phyloP scores from a whole-genome alignment of 2,888 invertebrate genomes.

The Trichopria drosophilae region DNA sequence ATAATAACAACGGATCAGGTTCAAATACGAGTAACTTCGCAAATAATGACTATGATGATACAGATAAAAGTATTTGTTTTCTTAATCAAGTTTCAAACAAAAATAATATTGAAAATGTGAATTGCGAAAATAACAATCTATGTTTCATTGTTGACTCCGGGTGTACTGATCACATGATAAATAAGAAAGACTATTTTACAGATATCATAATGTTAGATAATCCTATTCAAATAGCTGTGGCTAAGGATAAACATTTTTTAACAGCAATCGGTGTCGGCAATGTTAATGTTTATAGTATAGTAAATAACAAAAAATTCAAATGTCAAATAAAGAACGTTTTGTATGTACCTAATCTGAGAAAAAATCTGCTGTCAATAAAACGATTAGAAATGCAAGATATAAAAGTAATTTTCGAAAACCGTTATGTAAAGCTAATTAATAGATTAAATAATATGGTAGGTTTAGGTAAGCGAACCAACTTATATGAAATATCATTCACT shows the following conservation, averaged over 20 bases:
- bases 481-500: conserved; percentile 34
- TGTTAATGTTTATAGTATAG: conserved; percentile 26
- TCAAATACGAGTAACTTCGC: not conserved
- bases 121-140: conserved; percentile 1
- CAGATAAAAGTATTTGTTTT: too few relatives aligned
- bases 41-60: too few relatives aligned
- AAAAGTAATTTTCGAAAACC: not conserved
- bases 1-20: not conserved
- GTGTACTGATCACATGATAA: conserved; percentile 21
- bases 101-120: too few relatives aligned
- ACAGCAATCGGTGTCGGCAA: conserved; percentile 31
- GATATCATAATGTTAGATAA: conserved; percentile 13
- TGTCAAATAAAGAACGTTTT: conserved; percentile 32
- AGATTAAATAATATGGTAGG: conserved; percentile 5
- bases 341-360: conserved; percentile 22
- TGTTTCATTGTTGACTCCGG: conserved; percentile 18
- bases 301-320: conserved; percentile 21
- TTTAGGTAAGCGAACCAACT: conserved; percentile 21
- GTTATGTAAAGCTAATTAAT: not conserved
- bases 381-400: not conserved
- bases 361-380: conserved; percentile 12
- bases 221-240: conserved; percentile 19
- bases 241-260: conserved; percentile 21
- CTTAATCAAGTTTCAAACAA: too few relatives aligned
- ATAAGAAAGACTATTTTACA: conserved; percentile 12